Evolutionary conservation across 2,888 invertebrate species (phyloP).

Genomic region (Palloptera scutellata): DNA sequence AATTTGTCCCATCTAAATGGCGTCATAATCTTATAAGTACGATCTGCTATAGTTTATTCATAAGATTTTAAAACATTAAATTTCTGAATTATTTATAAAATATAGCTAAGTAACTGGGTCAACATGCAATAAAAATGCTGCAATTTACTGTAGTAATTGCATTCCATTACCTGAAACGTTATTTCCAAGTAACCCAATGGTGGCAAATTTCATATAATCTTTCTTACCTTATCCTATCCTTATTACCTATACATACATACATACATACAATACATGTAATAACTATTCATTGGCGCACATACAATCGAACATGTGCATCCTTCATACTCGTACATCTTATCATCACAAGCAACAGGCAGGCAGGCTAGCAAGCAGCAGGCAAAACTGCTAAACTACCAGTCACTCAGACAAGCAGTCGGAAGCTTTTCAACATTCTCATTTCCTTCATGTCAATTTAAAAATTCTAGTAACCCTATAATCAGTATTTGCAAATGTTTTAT

Average conservation of each 20-base stretch:
- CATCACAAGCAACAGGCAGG: conserved; percentile 36
- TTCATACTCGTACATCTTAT: conserved; percentile 34
- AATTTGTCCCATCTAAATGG: not conserved
- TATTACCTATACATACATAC: conserved; percentile 4
- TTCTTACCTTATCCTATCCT: conserved; percentile 6
- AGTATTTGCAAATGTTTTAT: not conserved
- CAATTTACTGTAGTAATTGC: conserved; percentile 34
- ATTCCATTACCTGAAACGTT: conserved; percentile 17
- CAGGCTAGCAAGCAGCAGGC: conserved; percentile 13
- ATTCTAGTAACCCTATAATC: conserved; percentile 1
- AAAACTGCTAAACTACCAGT: conserved; percentile 2
- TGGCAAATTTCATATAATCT: conserved; percentile 9
- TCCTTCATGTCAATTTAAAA: conserved; percentile 33
- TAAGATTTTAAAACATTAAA: conserved; percentile 7
- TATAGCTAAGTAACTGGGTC: conserved; percentile 23
- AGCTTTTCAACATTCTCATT: conserved; percentile 38
- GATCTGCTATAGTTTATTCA: conserved; percentile 3
- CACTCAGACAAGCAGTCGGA: conserved; percentile 24
- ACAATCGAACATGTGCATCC: not conserved
- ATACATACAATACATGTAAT: conserved; percentile 34
- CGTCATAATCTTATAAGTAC: not conserved
- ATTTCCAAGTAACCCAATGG: conserved; percentile 3
- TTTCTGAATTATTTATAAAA: conserved; percentile 17
- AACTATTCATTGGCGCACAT: conserved; percentile 40
- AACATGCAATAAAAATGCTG: conserved; percentile 27